Evolutionary conservation across 2,113 vertebrate species (phyloP), one percentile per base, ranked within the genome.

Genomic region (Chascanopsetta lugubris): DNA sequence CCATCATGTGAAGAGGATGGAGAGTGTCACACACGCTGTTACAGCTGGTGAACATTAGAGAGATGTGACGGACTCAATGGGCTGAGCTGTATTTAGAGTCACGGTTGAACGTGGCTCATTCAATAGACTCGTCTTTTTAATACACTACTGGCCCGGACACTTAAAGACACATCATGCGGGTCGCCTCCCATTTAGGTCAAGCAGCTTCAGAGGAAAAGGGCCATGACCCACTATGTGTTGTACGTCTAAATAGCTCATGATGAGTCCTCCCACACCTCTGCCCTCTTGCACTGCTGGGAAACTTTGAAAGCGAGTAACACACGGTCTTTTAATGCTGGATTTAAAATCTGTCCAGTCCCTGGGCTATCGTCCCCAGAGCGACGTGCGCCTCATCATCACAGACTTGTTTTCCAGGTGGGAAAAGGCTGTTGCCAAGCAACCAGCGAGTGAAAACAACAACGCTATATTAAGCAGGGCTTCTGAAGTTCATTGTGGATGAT

Each of bases 151-250:
- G 6, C 74, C 22, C 69, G 57, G 65, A 84, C 66, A 74, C 72
- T 87, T 71, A 70, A 78, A 83, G 74, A 72, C 65, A 56, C 47
- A 86, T 87, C 85, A 86, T 77, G 57, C 40, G 58, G 85, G 77
- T 90, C 70, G 15, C 60, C 69, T 76, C 49, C 34, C 70, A 90
- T 84, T 72, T 88, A 66, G 87, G 87, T 80, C 88, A 85, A 48
- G 50, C 42, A 50, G 62, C 48, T 36, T 46, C 27, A 63, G 60
- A 32, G 54, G 30, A 59, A 63, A 56, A 74, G 10, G 47, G 40
- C 1, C 25, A 24, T 64, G 56, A n/a, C n/a, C n/a, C n/a, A n/a
- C n/a, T n/a, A n/a, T 66, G 56, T 42, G 46, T 54, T 60, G 64
- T 50, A 34, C 54, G 57, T 56, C 22, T 13, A 22, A 50, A 36